These are phyloP conservation scores for Zophobas atratus DNA, from an alignment of 1,140 invertebrate species.

Conservation along the genomic window DNA sequence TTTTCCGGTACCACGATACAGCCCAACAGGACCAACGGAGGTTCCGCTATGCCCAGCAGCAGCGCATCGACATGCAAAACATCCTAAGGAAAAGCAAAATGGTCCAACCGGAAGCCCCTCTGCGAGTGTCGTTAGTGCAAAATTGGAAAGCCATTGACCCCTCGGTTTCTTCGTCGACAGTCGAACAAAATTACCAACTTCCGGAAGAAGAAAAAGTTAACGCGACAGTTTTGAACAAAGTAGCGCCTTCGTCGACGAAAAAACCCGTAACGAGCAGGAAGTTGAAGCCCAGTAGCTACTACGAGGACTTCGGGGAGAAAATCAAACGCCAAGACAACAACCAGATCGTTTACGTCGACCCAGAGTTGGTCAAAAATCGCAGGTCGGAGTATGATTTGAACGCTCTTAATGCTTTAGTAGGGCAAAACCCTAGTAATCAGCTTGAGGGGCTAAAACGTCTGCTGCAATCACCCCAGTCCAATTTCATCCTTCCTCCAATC, in stretches of 20 bases:
- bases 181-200: constrained; percentile 12
- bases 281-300: constrained; percentile 7
- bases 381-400: constrained; percentile 47
- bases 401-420: constrained; percentile 56
- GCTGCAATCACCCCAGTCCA: constrained; percentile 44
- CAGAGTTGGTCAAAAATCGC: constrained; percentile 8
- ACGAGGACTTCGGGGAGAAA: background rate
- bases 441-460: constrained; percentile 60
- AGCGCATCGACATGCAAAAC: constrained; percentile 52
- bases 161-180: background rate
- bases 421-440: constrained; percentile 57
- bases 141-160: background rate
- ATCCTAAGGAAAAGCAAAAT: constrained; percentile 3
- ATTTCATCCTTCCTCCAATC: constrained; percentile 20
- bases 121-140: background rate
- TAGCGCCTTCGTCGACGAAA: constrained; percentile 11
- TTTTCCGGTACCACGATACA: constrained; percentile 51
- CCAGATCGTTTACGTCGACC: constrained; percentile 5
- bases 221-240: constrained; percentile 9
- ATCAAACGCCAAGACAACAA: constrained; percentile 41
- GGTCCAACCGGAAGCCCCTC: background rate
- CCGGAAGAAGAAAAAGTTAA: constrained; percentile 4
- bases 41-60: constrained; percentile 59
- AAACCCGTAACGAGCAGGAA: constrained; percentile 16
- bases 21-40: constrained; percentile 58